Base-by-base conservation (phyloP, 2,888 invertebrate species). In the Ophioninae sp. region DNA sequence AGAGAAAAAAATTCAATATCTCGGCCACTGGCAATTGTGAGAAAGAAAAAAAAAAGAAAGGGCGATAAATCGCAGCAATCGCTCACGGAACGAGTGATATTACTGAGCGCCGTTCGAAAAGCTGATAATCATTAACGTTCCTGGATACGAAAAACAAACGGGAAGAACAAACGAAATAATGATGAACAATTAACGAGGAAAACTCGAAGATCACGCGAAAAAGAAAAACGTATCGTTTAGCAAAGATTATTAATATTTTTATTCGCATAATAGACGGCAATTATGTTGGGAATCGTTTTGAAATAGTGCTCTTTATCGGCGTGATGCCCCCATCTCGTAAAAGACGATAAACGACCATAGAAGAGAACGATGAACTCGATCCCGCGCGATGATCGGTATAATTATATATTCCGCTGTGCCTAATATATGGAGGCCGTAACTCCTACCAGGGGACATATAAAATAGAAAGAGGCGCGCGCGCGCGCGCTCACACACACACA, bases 361-460 rank as follows among this genome's bases (percentile, higher is more conserved):
- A 67, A 23, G 72, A 37, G 59, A 72, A 69, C 62, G 68, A 80
- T 67, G 68, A 80, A 80, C 80, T 77, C 57, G 69, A 83, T 74
- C 50, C 50, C 39, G 50, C 50, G 17, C 50, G 76, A 70, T 69
- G 57, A 77, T 73, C 67, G 61, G 21, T 61, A n/a, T 74, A 83
- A 83, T 83, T 83, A 72, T 64, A 65, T 41, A 77, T 81, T 77
- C 50, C 69, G 56, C 62, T 59, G 59, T 76, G 67, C 67, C 50
- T 78, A 64, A 78, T 64, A 64, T 70, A 79, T 37, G 57, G 23
- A 44, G 21, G 61, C 70, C 39, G 44, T 72, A 79, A 79, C 65
- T 80, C 62, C 59, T 56, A 39, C 41, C 30, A 59, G 41, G 21
- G 23, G 65, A 62, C 50, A 56, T 59, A 69, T 67, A 81, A 64